Evolutionary conservation across 1,140 invertebrate species (phyloP).

Genomic region (Cardiocondyla obscurior): DNA sequence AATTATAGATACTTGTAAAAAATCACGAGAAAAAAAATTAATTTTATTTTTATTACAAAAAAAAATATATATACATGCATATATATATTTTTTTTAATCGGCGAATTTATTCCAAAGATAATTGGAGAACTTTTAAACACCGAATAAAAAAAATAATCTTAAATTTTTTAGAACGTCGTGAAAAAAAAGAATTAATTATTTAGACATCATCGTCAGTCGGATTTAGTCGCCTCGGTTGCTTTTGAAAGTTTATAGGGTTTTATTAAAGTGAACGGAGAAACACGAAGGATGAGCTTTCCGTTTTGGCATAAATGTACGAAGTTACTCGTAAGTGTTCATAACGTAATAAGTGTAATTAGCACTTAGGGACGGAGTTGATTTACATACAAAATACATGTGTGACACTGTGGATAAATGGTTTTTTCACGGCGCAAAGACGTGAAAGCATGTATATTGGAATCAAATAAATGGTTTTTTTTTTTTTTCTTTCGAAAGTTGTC

Average conservation of each 20-base stretch:
- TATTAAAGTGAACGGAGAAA: slow-evolving; percentile 38
- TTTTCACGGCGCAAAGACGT: slow-evolving; percentile 12
- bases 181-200: not conserved
- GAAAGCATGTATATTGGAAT: slow-evolving; percentile 45
- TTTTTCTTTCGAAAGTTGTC: slow-evolving; percentile 51
- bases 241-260: slow-evolving; percentile 31
- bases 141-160: slow-evolving; percentile 9
- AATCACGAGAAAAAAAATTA: not conserved
- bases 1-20: not conserved
- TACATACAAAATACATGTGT: slow-evolving; percentile 45
- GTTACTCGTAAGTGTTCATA: slow-evolving; percentile 68
- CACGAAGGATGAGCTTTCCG: slow-evolving; percentile 56
- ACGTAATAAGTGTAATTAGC: slow-evolving; percentile 55
- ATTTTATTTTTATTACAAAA: slow-evolving; percentile 2
- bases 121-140: not conserved
- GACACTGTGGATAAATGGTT: slow-evolving; percentile 34
- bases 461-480: slow-evolving; percentile 40
- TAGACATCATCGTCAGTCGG: slow-evolving; percentile 9
- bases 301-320: slow-evolving; percentile 53
- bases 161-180: not conserved
- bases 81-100: not conserved
- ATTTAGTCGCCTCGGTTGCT: slow-evolving; percentile 9
- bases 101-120: not conserved
- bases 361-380: slow-evolving; percentile 52
- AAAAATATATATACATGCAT: not conserved